phyloP scores from a whole-genome alignment of 1,140 invertebrate species.

The Drosophila kanapiae region DNA sequence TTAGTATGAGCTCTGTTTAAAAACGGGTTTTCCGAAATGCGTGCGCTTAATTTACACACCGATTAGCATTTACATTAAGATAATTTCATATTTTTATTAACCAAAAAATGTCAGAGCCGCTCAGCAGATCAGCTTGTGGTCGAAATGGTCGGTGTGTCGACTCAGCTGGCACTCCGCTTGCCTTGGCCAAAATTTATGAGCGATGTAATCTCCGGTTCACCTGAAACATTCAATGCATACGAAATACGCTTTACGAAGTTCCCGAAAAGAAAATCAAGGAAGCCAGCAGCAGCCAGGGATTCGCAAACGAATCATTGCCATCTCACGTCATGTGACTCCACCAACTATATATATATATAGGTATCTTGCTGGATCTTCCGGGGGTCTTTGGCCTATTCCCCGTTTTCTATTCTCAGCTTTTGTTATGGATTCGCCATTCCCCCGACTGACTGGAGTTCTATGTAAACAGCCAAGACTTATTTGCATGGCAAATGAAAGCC shows the following conservation, averaged over 20 bases:
- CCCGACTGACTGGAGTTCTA: constrained; percentile 31
- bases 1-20: not conserved
- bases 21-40: constrained; percentile 70
- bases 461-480: constrained; percentile 40
- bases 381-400: constrained; percentile 51
- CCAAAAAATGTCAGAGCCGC: constrained; percentile 47
- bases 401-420: constrained; percentile 21
- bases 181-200: constrained; percentile 55
- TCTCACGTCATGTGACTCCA: constrained; percentile 30
- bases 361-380: constrained; percentile 30
- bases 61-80: constrained; percentile 76
- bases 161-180: constrained; percentile 10
- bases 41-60: constrained; percentile 78
- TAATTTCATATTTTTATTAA: constrained; percentile 78
- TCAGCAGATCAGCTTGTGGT: constrained; percentile 1
- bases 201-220: constrained; percentile 47
- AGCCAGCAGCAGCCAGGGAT: constrained; percentile 8
- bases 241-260: constrained; percentile 15
- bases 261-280: constrained; percentile 22
- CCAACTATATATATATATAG: constrained; percentile 15
- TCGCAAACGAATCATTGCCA: constrained; percentile 19
- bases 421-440: constrained; percentile 51
- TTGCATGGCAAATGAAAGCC: constrained; percentile 59
- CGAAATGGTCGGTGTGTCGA: too few species aligned
- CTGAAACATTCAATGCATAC: constrained; percentile 39